Evolutionary conservation across 2,797 vertebrate species (phyloP), one percentile per base, ranked within the genome.

Genomic region (Esox masquinongy): DNA sequence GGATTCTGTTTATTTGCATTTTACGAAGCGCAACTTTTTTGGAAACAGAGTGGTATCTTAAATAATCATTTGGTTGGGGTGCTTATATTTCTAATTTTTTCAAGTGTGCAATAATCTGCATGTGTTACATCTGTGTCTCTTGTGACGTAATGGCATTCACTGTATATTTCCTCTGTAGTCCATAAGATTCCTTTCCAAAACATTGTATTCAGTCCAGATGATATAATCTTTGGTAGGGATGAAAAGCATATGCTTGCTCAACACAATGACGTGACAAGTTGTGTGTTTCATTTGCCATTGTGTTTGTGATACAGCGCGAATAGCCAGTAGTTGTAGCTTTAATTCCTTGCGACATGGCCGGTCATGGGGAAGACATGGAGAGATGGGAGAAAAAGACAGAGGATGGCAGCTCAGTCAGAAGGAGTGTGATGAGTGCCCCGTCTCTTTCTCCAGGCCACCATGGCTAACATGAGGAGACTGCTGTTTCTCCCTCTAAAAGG

Each of bases 271-370:
- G 14, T 19, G 26, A 67, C 15, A 31, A 68, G 16, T n/a, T 68
- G 1, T 68, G 19, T 47, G 43, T 43, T 1, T 24, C 56, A 34
- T 19, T 1, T 68, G 56, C 22, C 26, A 11, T 51, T 36, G 79
- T 85, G 85, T 86, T 80, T 86, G 43, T 81, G 82, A 78, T 86
- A 81, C 29, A 64, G 88, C 86, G 87, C 84, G 87, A 88, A 83
- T 83, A 83, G 84, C 82, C 85, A 87, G 82, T 75, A 80, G 88
- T 83, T 85, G 77, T 79, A 81, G 80, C 78, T 83, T 77, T 93
- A 91, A 93, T 92, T 85, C 87, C 84, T 90, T 87, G 88, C 88
- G 92, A 92, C 89, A 77, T 78, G 86, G 72, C 83, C 89, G 88
- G 88, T 89, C 84, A 82, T 90, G 91, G 80, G 85, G 84, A 92